Conservation (phyloP, 1,140 invertebrate genomes). For the Drosophila sturtevanti region DNA sequence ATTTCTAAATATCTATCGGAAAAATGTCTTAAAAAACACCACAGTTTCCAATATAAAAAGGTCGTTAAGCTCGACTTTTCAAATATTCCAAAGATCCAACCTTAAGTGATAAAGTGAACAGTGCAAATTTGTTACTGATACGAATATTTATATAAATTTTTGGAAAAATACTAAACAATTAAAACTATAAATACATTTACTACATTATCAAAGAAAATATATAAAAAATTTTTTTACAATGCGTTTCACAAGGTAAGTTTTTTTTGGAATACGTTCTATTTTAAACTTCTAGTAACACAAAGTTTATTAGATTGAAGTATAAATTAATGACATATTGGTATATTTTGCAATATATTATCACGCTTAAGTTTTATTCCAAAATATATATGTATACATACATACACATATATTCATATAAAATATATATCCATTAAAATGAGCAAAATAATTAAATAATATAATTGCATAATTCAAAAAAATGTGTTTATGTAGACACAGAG, state of each 20-base stretch:
- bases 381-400: too few species aligned
- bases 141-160: not conserved
- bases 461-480: not conserved
- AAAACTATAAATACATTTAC: not conserved
- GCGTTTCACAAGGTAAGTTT: conserved; percentile 64
- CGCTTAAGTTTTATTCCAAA: not conserved
- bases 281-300: not conserved
- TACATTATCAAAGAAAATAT: not conserved
- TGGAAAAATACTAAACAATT: not conserved
- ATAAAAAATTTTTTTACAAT: conserved; percentile 32
- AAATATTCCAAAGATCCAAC: conserved; percentile 47
- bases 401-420: too few species aligned
- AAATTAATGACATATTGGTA: too few species aligned
- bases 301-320: not conserved
- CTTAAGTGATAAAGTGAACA: conserved; percentile 34
- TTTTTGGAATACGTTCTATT: not conserved
- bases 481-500: not conserved
- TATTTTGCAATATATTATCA: not conserved
- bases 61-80: conserved; percentile 25
- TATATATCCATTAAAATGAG: too few species aligned
- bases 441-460: too few species aligned
- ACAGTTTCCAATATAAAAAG: conserved; percentile 45
- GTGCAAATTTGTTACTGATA: not conserved
- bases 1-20: not conserved
- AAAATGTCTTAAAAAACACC: conserved; percentile 56